These are phyloP conservation scores for Alca torda DNA, from an alignment of 2,797 vertebrate genomes.

Conservation along the genomic window DNA sequence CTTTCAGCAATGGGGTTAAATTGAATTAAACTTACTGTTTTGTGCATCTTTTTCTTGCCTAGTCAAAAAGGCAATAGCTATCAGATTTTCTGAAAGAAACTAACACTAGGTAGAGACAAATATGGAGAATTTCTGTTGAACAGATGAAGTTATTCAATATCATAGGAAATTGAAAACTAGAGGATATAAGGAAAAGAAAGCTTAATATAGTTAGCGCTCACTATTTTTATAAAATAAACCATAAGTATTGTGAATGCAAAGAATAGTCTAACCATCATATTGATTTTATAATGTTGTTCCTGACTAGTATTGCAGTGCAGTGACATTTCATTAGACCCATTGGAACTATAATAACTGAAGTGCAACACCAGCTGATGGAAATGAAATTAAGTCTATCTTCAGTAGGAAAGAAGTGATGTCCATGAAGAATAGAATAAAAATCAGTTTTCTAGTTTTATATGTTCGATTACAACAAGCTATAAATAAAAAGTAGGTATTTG, in stretches of 20 bases:
- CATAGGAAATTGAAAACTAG: background rate
- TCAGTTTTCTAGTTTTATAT: conserved; percentile 69
- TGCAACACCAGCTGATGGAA: conserved; percentile 75
- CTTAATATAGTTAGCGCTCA: conserved; percentile 36
- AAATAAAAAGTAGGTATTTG: conserved; percentile 72
- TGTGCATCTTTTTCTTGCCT: background rate
- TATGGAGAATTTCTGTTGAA: background rate
- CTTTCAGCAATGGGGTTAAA: background rate
- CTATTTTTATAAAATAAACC: conserved; percentile 60
- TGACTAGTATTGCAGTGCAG: conserved; percentile 76
- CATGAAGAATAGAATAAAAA: conserved; percentile 70
- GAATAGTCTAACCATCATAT: conserved; percentile 70
- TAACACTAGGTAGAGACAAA: background rate
- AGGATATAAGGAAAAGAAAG: background rate
- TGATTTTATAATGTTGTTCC: conserved; percentile 76
- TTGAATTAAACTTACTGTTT: background rate
- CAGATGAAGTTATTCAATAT: background rate
- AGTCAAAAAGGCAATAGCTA: background rate
- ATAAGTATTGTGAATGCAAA: conserved; percentile 70
- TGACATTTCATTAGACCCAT: conserved; percentile 84
- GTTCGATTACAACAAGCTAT: conserved; percentile 71
- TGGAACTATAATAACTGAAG: conserved; percentile 82
- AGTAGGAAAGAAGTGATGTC: conserved; percentile 81
- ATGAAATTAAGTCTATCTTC: conserved; percentile 83
- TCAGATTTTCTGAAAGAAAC: background rate